Evolutionary conservation across 1,140 invertebrate genomes (phyloP), one percentile per base, ranked within the genome.

Genomic region (Aphis craccivora): DNA sequence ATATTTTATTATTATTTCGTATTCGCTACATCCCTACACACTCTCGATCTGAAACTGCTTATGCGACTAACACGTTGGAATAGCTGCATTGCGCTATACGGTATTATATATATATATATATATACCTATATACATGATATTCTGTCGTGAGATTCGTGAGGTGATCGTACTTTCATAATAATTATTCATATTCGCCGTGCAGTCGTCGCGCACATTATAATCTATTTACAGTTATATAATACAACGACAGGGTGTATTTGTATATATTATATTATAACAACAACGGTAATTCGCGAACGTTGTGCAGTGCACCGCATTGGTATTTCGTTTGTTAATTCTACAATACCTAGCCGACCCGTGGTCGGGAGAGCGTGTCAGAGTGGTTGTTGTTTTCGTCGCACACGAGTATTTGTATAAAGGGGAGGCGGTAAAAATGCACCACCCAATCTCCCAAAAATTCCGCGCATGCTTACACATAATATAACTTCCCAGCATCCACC

Each of bases 391-490:
- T 83, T 84, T 23, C 23, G 60, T 84, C 25, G 22, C 83, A 84
- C 40, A 25, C 83, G 37, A 40, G 37, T 84, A 84, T 84, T 84
- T 40, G 37, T 25, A 83, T 37, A 14, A n/a, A 23, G 22, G 23
- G 40, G 4, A 37, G 20, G 40, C 1, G 40, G 40, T 40, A 84
- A 84, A 84, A 84, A 83, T 40, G 37, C 25, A 84, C 37, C 37
- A 3, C 83, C 83, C 40, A 37, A 43, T 37, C 83, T 84, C 23
- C 83, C 83, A 11, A 84, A 84, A 84, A 84, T 84, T 40, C 40
- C 83, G 83, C 83, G 83, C 83, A 84, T 84, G 83, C 83, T 84
- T 84, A 84, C 37, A 84, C 83, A 84, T 25, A 84, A 84, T 40
- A 84, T 37, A 76, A 76, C 83, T 40, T 40, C 37, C 23, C 83